Conservation (phyloP, 2,113 vertebrate species). For the Boulengeromyrus knoepffleri region DNA sequence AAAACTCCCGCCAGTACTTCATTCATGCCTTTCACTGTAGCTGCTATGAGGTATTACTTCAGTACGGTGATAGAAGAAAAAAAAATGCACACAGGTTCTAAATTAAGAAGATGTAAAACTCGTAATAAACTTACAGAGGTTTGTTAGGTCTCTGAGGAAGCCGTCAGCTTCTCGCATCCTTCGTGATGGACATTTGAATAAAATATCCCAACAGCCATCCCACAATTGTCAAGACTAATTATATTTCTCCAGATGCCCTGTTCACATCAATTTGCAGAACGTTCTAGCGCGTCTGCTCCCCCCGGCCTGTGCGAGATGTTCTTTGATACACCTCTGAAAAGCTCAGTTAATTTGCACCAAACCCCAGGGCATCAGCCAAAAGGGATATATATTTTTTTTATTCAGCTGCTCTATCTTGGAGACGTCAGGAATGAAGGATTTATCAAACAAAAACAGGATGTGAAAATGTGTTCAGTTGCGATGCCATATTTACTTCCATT, state of each 20-base stretch:
- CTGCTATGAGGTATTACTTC: not conserved
- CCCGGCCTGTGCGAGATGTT: not conserved
- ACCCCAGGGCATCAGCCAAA: not conserved
- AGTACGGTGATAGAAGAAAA: not conserved
- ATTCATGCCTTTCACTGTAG: not conserved
- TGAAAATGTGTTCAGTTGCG: not conserved
- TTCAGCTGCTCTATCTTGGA: constrained; percentile 1
- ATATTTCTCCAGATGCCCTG: not conserved
- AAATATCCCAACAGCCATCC: not conserved
- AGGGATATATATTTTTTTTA: not conserved
- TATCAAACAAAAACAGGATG: not conserved
- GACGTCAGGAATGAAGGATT: not conserved
- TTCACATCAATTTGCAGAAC: constrained; percentile 1
- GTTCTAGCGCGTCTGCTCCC: not conserved
- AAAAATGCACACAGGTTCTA: not conserved
- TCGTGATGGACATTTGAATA: constrained; percentile 1
- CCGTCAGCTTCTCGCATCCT: not conserved
- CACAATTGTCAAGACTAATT: constrained; percentile 4
- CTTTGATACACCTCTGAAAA: not conserved
- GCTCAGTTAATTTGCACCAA: not conserved
- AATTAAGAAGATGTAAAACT: not conserved
- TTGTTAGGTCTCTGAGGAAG: not conserved
- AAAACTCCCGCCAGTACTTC: not conserved
- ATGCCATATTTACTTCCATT: not conserved
- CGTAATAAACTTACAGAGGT: not conserved